Conservation (phyloP, 2,113 vertebrate species). For the Carassius auratus region DNA sequence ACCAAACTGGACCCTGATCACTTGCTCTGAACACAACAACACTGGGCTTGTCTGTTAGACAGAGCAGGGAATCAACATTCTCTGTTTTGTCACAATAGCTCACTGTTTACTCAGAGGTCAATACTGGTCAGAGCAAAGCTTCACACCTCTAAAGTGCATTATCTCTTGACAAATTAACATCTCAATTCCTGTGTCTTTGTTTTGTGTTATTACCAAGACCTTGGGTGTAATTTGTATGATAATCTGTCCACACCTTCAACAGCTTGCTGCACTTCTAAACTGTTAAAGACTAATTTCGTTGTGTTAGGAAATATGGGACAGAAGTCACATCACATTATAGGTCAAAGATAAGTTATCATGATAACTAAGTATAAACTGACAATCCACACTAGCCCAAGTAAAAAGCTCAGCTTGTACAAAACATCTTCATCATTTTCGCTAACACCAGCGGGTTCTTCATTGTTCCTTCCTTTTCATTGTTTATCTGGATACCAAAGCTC, state of each 20-base stretch:
- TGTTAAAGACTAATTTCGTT: conserved; percentile 40
- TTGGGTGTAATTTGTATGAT: conserved; percentile 63
- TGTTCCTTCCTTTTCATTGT: neutral
- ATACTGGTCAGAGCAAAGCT: conserved; percentile 39
- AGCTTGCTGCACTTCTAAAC: conserved; percentile 44
- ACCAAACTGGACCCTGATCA: neutral
- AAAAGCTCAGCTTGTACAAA: neutral
- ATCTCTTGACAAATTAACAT: conserved; percentile 58
- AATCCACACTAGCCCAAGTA: neutral
- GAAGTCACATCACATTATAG: conserved; percentile 20
- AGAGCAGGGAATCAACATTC: conserved; percentile 61
- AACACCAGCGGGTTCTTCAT: neutral
- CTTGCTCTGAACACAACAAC: conserved; percentile 51
- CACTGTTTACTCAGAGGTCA: conserved; percentile 51
- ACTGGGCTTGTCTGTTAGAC: conserved; percentile 37
- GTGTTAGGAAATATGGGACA: conserved; percentile 11
- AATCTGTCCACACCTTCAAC: conserved; percentile 53
- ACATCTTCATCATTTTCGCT: neutral
- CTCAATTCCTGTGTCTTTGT: conserved; percentile 54
- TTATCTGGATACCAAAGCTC: neutral
- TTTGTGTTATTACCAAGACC: conserved; percentile 44
- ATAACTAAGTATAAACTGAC: neutral
- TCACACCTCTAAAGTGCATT: conserved; percentile 44
- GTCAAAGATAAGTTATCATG: conserved; percentile 1
- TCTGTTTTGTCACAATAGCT: conserved; percentile 49